Evolutionary conservation across 2,888 invertebrate genomes (phyloP).

Genomic region (Heliconius aoede): DNA sequence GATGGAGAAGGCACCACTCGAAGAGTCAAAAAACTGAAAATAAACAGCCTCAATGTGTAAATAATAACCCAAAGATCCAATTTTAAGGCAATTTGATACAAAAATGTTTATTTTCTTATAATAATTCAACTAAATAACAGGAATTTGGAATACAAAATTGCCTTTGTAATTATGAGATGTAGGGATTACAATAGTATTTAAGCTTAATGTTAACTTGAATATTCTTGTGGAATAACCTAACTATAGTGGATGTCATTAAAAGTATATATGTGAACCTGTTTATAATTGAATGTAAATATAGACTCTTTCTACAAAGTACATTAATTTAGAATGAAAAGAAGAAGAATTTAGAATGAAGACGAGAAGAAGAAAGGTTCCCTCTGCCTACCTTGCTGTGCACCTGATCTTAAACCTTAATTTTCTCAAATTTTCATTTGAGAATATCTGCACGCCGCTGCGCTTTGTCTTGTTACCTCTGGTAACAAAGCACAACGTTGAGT

Average conservation of each 20-base stretch:
- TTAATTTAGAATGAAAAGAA: not conserved
- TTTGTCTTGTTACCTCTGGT: no score
- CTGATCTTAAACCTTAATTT: not conserved
- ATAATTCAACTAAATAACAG: constrained; percentile 29
- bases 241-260: constrained; percentile 5
- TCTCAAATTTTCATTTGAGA: no score
- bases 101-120: constrained; percentile 29
- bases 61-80: constrained; percentile 28
- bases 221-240: constrained; percentile 40
- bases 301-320: not conserved
- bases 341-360: no score
- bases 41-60: constrained; percentile 72
- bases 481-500: not conserved
- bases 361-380: no score
- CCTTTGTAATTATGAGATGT: constrained; percentile 42
- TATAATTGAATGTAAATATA: not conserved
- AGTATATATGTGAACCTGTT: not conserved
- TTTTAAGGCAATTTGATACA: constrained; percentile 34
- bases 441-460: no score
- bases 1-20: constrained; percentile 83
- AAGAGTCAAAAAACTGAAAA: constrained; percentile 88
- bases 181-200: constrained; percentile 38
- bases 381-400: no score
- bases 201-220: constrained; percentile 37
- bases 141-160: constrained; percentile 29